Base-by-base conservation (phyloP, 1,140 invertebrate genomes). In the Drosophila punjabiensis region DNA sequence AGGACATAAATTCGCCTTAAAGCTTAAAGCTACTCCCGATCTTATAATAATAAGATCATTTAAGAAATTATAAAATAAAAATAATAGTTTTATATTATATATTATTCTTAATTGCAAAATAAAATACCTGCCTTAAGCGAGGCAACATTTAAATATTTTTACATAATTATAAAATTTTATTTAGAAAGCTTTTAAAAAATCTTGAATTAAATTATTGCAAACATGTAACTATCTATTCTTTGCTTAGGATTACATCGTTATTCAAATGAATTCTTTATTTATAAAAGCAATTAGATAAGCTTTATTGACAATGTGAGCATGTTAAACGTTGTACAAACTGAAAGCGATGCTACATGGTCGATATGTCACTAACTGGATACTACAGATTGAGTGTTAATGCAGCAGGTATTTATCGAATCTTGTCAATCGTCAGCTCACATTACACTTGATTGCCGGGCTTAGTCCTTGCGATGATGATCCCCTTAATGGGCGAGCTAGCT, bases 351-450 rank as follows among this genome's bases (percentile, higher is more conserved):
- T 48, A 74, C 56, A 73, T 52, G 20, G 59, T 30, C 30, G 68
- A 74, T 74, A 74, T 60, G 70, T 74, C 70, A 73, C 35, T 39
- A 47, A 35, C 32, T 50, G 68, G 45, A 69, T 37, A 56, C 39
- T 32, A 37, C 52, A 30, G 30, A 73, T 43, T 43, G 39, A 70
- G 43, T 60, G 53, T 61, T 71, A 50, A 35, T 52, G n/a, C 32
- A 32, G 65, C 67, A 70, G 64, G 71, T 61, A 43, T 55, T 62
- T 58, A 79, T 79, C 76, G 65, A 33, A 32, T 39, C 43, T 61
- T 50, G 76, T 79, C 76, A 79, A 79, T 79, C 76, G 24, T 30
- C 58, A 43, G 75, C 65, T 79, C 65, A 43, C 64, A 78, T 78
- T 78, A 62, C 76, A 69, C 58, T 78, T 78, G 76, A 78, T 78